Base-by-base conservation (phyloP, 2,888 invertebrate genomes). In the Hypomecis punctinalis region DNA sequence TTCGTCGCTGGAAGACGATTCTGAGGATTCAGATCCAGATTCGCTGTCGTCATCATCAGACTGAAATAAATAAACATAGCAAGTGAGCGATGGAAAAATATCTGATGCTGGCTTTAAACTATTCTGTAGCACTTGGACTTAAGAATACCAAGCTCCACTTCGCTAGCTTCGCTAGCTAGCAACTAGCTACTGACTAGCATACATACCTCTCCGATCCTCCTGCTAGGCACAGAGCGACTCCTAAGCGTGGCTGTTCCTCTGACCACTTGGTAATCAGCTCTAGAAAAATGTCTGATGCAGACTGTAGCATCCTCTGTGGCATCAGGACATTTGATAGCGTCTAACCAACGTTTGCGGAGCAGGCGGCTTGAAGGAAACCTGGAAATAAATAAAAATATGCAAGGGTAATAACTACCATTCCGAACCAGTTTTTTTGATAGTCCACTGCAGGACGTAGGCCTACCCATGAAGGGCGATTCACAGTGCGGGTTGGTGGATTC, bases 361-460 rank as follows among this genome's bases (percentile, higher is more conserved):
- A 78, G 52, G 0, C 83, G 79, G 11, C 83, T 86, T 0, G 83
- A 82, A 0, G 91, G 91, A 60, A 91, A 86, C 62, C 91, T 91
- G 74, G 4, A 63, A 45, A 33, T 49, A 23, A 23, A 23, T 23
- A n/a, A n/a, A n/a, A n/a, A n/a, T n/a, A n/a, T n/a, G n/a, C n/a
- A n/a, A n/a, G n/a, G n/a, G n/a, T n/a, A n/a, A n/a, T n/a, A n/a
- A n/a, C n/a, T n/a, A n/a, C n/a, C n/a, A n/a, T n/a, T n/a, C n/a
- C n/a, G n/a, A n/a, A n/a, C n/a, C n/a, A n/a, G n/a, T n/a, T n/a
- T n/a, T n/a, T n/a, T n/a, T n/a, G n/a, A n/a, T n/a, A n/a, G n/a
- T n/a, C n/a, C n/a, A n/a, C n/a, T n/a, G n/a, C n/a, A n/a, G n/a
- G n/a, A n/a, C n/a, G n/a, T n/a, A n/a, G n/a, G n/a, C n/a, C n/a